Evolutionary conservation across 1,140 invertebrate genomes (phyloP), one percentile per base, ranked within the genome.

Genomic region (Leptopilina boulardi): DNA sequence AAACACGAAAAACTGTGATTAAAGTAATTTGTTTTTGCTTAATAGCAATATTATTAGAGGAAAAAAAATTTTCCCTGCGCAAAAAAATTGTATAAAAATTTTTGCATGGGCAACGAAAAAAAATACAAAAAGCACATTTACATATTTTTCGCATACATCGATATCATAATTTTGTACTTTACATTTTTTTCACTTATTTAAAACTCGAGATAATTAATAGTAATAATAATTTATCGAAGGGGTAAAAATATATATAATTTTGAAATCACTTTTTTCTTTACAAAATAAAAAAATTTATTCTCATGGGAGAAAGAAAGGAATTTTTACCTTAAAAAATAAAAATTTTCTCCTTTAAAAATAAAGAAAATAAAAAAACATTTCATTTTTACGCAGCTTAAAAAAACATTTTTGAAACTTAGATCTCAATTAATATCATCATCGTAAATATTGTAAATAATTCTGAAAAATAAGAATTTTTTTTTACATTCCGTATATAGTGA

Each of bases 1-100:
- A 93, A 92, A 86, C 88, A 86, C 75, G 78, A 83, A 75, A 90
- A 90, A 73, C 84, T 91, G 87, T 91, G 89, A 90, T 90, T 75
- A 47, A 77, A 84, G 71, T 54, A 30, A 75, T 66, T 66, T 66
- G 26, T 13, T n/a, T 66, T 66, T 66, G 26, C 23, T n/a, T 26
- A 21, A 66, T n/a, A 5, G 26, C 59, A 34, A 66, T 38, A 38
- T 59, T 26, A 59, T 26, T 15, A 66, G 23, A n/a, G 9, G 3
- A 38, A 38, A 38, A 8, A 8, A 1, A 8, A 8, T 38, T 38
- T 38, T 38, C 5, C 34, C 34, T 9, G 3, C 4, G 34, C 34
- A 9, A 38, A 38, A n/a, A n/a, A 38, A 38, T 38, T 38, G 1
- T 38, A 38, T 38, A 1, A 38, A 0, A 38, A 38, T 38, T 38